Evolutionary conservation across 2,113 vertebrate species (phyloP), one percentile per base, ranked within the genome.

Genomic region (Percopsis transmontana): DNA sequence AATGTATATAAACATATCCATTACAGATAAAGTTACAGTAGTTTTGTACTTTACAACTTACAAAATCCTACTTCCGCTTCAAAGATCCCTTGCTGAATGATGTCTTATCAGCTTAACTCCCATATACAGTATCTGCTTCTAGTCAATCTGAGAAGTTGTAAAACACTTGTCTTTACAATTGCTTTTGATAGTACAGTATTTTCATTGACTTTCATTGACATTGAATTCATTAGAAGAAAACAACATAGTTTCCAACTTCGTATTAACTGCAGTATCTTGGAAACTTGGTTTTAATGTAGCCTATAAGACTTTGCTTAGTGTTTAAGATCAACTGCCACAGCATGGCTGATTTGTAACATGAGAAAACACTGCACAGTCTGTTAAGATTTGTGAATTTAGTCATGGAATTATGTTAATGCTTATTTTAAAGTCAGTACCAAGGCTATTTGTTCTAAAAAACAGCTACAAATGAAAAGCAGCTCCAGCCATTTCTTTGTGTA

Each of bases 11-110:
- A n/a, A 20, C 21, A 18, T 42, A 58, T 7, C 19, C 19, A 42
- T 23, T 33, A 21, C 19, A 18, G 18, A 58, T 42, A 18, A 15
- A 57, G 24, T 56, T 16, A 15, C 27, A 15, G 38, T 6, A 19
- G n/a, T 75, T 71, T 76, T 65, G 16, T 72, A 73, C 63, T 72
- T 72, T 54, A 16, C 21, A 56, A 55, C 16, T 12, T 51, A 44
- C 11, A 4, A 45, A 20, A n/a, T 59, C 58, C 27, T 62, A 18
- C 66, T 70, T 69, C 24, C 62, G 14, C 68, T 60, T 45, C 19
- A 5, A 51, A 33, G 10, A 61, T 13, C 33, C 20, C 52, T 53
- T 10, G 18, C 3, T 56, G 16, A 45, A 45, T n/a, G 3, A 54
- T 54, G 20, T 27, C 5, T 54, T 54, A 2, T 68, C 41, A 27